Evolutionary conservation across 2,113 vertebrate species (phyloP), one percentile per base, ranked within the genome.

Genomic region (Ascaphus truei): DNA sequence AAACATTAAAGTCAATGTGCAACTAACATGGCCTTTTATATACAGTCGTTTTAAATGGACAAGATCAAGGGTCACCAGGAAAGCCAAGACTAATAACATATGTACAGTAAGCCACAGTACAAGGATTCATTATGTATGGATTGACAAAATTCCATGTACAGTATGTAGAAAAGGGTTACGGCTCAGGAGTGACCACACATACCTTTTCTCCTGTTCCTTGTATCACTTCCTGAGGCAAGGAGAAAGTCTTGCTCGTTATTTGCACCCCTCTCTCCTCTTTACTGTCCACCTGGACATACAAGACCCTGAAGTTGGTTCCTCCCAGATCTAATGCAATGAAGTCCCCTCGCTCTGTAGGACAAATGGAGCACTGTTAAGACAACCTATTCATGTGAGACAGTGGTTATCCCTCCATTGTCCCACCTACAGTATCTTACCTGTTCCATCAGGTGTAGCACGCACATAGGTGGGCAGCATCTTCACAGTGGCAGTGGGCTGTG

Each of bases 241-340:
- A 12, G 0, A 92, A 97, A 76, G 85, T 79, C 81, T 93, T 73
- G 1, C 74, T 92, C 79, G 45, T 71, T 65, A 92, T 90, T 37
- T 10, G 77, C 57, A 92, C 75, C 3, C 87, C 68, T 0, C 18
- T 73, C n/a, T 85, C 64, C 45, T 76, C 41, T 34, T 71, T 74
- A 23, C 74, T 76, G 1, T 13, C 1, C 58, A 90, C 84, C 1
- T 12, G 80, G 0, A 95, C 90, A 13, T 89, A 78, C 43, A 96
- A 84, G 30, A 97, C 93, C 0, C 92, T 85, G 78, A 96, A 95
- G 75, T 96, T 93, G 3, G 95, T 96, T 1, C 93, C 94, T 0
- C 93, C 94, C 0, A 97, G 81, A 59, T 96, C 94, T 81, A 97
- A 34, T 0, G 93, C 94, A 80, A 96, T 72, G 75, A 92, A 96